A percentile compares a stretch with the other conserved stretches of the same genome.
These are phyloP conservation scores for Euwallacea similis DNA, from an alignment of 1,140 invertebrate species.

Conservation along the genomic window DNA sequence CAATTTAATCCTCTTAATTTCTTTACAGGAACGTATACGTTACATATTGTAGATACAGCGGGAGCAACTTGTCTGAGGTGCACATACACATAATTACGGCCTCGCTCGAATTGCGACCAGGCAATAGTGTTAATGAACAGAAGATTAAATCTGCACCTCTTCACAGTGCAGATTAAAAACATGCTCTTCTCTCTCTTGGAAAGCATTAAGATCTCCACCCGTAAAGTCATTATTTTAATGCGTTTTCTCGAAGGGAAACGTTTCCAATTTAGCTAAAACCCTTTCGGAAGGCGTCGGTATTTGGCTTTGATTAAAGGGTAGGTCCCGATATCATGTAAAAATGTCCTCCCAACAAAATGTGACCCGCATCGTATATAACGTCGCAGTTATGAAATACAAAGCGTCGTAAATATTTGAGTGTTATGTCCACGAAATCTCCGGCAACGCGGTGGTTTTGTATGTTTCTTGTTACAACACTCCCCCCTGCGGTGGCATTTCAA, in stretches of 20 bases:
- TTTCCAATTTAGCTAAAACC: conserved; percentile 3
- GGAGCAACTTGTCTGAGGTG: conserved; percentile 20
- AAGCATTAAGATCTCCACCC: conserved; percentile 10
- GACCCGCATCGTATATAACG: too few relatives aligned
- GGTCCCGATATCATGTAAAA: too few relatives aligned
- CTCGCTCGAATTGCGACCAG: conserved; percentile 18
- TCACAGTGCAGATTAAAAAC: conserved; percentile 16
- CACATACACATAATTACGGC: conserved; percentile 6
- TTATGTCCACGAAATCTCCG: too few relatives aligned
- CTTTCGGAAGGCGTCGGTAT: neutral
- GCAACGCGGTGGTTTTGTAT: too few relatives aligned
- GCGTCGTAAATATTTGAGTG: too few relatives aligned
- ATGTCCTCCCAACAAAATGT: too few relatives aligned
- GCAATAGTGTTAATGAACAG: conserved; percentile 27
- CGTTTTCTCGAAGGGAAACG: conserved; percentile 10
- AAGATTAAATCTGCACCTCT: conserved; percentile 27
- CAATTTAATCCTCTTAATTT: conserved; percentile 23
- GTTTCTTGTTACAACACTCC: too few relatives aligned
- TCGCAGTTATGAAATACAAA: too few relatives aligned
- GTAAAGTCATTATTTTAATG: conserved; percentile 29
- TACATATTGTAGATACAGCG: conserved; percentile 7
- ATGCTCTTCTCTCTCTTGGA: conserved; percentile 5
- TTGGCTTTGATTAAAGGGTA: neutral
- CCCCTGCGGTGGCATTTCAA: too few relatives aligned
- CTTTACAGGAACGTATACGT: conserved; percentile 1